Conservation (phyloP, 2,888 invertebrate genomes). For the Lumbricus terrestris region DNA sequence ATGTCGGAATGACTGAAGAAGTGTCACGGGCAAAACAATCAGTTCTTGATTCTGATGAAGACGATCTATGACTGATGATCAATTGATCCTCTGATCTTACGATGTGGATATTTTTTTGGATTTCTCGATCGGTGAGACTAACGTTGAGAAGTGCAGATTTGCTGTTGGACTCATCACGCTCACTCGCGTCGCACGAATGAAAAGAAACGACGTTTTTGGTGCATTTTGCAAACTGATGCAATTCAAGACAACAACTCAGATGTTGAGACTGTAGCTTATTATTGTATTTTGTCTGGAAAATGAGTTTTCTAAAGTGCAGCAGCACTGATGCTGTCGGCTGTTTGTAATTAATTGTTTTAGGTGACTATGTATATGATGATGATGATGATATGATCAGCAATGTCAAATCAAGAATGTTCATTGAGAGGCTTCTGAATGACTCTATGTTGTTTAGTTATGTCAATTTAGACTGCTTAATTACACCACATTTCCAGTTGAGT, state of each 20-base stretch:
- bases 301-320: not conserved
- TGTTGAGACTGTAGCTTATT: not conserved
- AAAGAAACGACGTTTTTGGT: not conserved
- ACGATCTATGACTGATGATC: not conserved
- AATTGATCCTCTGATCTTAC: not conserved
- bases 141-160: not conserved
- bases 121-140: not conserved
- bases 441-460: not conserved
- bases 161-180: not conserved
- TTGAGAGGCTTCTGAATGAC: too few relatives aligned
- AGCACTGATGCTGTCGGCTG: not conserved
- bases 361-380: too few relatives aligned
- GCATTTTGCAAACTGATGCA: not conserved
- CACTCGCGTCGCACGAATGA: not conserved
- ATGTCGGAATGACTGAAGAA: not conserved
- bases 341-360: too few relatives aligned
- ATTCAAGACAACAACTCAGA: constrained; percentile 8
- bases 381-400: too few relatives aligned
- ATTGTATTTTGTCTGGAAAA: not conserved
- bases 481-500: not conserved
- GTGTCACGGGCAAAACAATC: not conserved
- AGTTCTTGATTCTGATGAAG: not conserved
- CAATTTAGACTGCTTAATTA: not conserved
- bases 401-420: too few relatives aligned
- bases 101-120: not conserved